A percentile compares a stretch with the other conserved stretches of the same genome.
Conservation (phyloP, 2,113 vertebrate species). For the Rostratula benghalensis region DNA sequence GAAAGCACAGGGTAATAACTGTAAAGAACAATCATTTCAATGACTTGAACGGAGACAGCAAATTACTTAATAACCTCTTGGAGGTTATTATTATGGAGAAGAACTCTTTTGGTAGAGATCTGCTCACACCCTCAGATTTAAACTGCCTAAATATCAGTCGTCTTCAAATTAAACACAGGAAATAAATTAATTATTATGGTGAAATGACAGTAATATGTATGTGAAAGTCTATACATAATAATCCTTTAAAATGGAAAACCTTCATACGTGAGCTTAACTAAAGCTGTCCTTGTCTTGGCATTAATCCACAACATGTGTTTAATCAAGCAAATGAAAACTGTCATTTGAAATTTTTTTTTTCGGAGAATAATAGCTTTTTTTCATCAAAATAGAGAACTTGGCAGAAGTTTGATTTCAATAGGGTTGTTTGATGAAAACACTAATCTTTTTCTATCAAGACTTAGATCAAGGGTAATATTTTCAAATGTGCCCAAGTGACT, state of each 20-base stretch:
- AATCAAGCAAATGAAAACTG: not conserved
- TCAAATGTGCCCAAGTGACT: not conserved
- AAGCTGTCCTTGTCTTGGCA: not conserved
- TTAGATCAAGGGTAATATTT: not conserved
- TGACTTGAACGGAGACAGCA: not conserved
- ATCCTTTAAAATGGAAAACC: not conserved
- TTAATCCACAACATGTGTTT: not conserved
- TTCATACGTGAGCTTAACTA: not conserved
- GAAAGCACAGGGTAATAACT: not conserved
- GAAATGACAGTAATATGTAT: not conserved
- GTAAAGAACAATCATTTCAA: conserved; percentile 18
- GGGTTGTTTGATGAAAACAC: not conserved
- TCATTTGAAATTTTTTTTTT: not conserved
- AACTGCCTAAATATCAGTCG: not conserved
- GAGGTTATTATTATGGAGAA: no score
- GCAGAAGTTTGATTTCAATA: not conserved
- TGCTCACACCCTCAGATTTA: not conserved
- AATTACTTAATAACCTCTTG: conserved; percentile 27
- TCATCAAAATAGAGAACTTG: not conserved
- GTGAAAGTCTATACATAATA: not conserved
- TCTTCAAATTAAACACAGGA: not conserved
- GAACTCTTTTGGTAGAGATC: not conserved
- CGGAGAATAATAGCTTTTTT: not conserved
- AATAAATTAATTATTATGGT: not conserved
- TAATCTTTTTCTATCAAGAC: not conserved